These are phyloP conservation scores for Enteromius radiatus DNA, from an alignment of 2,797 vertebrate species.

Conservation along the genomic window DNA sequence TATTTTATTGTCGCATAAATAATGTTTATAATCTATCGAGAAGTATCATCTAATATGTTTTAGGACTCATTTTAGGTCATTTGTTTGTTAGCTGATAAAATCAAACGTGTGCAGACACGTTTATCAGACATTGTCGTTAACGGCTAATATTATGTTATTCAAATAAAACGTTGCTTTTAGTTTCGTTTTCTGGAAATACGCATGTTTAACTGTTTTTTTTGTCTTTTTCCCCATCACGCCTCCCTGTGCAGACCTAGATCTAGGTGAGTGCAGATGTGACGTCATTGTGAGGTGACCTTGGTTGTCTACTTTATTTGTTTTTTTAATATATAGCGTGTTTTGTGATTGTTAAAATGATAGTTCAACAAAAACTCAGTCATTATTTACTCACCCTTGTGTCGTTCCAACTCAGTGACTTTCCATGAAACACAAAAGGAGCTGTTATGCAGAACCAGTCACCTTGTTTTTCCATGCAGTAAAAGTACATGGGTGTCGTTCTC, in stretches of 20 bases:
- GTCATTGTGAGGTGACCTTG: slow-evolving; percentile 10
- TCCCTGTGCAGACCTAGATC: slow-evolving; percentile 13
- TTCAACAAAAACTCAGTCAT: neutral
- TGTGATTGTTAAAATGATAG: neutral
- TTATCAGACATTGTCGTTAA: neutral
- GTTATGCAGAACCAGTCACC: neutral
- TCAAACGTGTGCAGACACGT: neutral
- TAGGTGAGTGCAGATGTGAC: slow-evolving; percentile 37
- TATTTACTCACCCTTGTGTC: neutral
- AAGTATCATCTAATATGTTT: neutral
- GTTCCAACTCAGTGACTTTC: neutral
- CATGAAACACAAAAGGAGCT: slow-evolving; percentile 2
- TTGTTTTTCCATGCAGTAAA: neutral
- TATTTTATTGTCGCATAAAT: neutral
- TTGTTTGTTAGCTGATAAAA: neutral
- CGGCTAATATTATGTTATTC: neutral
- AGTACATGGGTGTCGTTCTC: neutral
- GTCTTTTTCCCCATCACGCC: slow-evolving; percentile 7
- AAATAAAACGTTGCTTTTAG: slow-evolving; percentile 22
- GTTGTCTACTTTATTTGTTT: neutral
- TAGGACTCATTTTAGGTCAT: neutral
- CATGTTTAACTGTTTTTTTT: slow-evolving; percentile 16
- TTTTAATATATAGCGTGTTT: neutral
- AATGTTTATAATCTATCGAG: neutral
- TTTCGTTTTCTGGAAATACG: slow-evolving; percentile 45